Base-by-base conservation (phyloP, 2,888 invertebrate genomes). In the Mechanitis mazaeus region DNA sequence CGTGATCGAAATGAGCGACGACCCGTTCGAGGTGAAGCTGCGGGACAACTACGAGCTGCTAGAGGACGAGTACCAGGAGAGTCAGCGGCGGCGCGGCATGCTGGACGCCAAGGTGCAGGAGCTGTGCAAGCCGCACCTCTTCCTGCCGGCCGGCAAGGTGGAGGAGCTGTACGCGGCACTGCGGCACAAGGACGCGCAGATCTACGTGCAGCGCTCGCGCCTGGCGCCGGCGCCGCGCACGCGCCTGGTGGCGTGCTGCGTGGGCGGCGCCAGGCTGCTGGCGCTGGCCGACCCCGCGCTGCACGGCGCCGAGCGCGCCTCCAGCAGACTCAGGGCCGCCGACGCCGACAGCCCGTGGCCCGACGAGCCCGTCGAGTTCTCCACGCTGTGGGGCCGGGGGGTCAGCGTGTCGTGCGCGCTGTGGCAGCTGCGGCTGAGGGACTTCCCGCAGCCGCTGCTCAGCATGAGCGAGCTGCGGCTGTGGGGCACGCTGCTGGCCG, bases 11-110 rank as follows among this genome's bases (percentile, higher is more conserved):
- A 94, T 99, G 87, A 95, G 95, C 69, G 99, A 99, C 78, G 99
- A 99, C 92, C 98, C 98, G 0, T 99, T 99, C 78, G 99, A 99
- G 87, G 97, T 98, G 3, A 97, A 96, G 76, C 89, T 99, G 6
- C 93, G 98, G 0, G 98, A 98, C 73, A 99, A 98, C 81, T 98
- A 97, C 80, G 98, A 98, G 78, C 90, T 99, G 0, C 82, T 98
- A 55, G 97, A 97, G 75, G 99, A 42, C 42, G 42, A 42, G 42
- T 42, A 42, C 42, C 42, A 42, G 42, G 42, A 42, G 42, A 42
- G 42, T 11, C 42, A 42, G 42, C 42, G 42, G 42, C 6, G 99
- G 31, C 93, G 95, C 65, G 94, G 95, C 61, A 94, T 97, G 92
- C 91, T 99, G 35, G 97, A 98, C 74, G 94, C 95, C 31, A 97